Evolutionary conservation across 2,797 vertebrate genomes (phyloP).

Genomic region (Vipera ursinii): DNA sequence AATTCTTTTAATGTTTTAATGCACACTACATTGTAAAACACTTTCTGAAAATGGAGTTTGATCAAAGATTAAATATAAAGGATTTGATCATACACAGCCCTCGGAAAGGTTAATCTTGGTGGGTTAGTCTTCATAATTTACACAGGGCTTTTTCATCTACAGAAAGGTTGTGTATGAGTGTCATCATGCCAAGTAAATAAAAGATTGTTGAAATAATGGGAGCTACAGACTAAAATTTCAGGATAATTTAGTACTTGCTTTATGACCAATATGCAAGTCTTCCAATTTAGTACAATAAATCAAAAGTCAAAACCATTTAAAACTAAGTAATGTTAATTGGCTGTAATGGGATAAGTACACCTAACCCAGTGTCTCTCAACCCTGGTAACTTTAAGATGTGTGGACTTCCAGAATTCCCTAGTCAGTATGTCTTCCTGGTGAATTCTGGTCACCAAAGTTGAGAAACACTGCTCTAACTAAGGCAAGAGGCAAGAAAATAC

Average conservation of each 20-base stretch:
- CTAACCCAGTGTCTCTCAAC: background rate
- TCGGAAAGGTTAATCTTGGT: constrained; percentile 25
- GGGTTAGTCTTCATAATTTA: background rate
- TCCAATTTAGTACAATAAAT: background rate
- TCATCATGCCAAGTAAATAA: background rate
- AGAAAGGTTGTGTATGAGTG: fast-evolving
- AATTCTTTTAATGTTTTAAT: background rate
- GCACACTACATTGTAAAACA: background rate
- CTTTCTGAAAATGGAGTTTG: constrained; percentile 28
- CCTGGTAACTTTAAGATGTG: background rate
- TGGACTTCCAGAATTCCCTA: background rate
- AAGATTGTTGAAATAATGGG: background rate
- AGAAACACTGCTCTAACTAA: background rate
- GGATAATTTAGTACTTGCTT: background rate
- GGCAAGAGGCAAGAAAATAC: background rate
- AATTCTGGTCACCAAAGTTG: background rate
- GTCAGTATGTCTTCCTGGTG: background rate
- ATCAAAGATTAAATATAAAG: constrained; percentile 51
- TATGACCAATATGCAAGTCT: background rate
- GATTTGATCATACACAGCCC: constrained; percentile 48
- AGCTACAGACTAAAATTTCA: background rate
- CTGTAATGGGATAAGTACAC: background rate
- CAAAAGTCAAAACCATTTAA: constrained; percentile 23
- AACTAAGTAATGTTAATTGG: constrained; percentile 1
- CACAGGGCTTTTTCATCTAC: constrained; percentile 7